phyloP scores from a whole-genome alignment of 2,113 vertebrate genomes.

The Athene cunicularia region DNA sequence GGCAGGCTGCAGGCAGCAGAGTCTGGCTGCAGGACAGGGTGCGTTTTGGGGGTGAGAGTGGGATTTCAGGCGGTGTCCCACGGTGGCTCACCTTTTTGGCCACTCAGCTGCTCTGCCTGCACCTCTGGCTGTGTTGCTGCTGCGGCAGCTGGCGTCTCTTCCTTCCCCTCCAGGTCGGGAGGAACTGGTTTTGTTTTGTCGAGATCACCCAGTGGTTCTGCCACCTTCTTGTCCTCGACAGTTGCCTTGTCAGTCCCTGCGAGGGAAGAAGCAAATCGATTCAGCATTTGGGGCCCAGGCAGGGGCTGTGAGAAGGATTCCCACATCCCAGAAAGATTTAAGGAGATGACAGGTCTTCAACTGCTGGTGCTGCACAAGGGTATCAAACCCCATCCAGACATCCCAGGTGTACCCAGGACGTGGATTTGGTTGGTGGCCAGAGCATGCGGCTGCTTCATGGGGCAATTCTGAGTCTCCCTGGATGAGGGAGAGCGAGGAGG shows the following conservation, averaged over 20 bases:
- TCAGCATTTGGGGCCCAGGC: neutral
- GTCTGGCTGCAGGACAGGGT: neutral
- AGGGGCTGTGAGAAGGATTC: neutral
- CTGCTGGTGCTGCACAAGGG: neutral
- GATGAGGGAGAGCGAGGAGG: neutral
- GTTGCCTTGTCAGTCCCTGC: conserved; percentile 2
- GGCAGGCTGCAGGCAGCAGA: accelerated
- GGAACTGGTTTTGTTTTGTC: neutral
- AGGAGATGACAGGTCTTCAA: neutral
- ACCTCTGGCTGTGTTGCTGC: conserved; percentile 38
- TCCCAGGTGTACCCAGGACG: accelerated
- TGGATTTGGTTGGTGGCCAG: neutral
- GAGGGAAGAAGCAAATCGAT: neutral
- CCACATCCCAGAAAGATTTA: neutral
- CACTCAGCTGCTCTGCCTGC: neutral
- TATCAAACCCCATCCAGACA: neutral
- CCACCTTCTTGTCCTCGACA: neutral
- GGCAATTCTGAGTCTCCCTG: accelerated
- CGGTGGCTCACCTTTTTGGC: neutral
- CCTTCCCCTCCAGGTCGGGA: neutral
- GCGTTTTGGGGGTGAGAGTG: neutral
- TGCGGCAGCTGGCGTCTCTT: neutral
- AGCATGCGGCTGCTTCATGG: accelerated
- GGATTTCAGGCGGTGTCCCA: neutral
- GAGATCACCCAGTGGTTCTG: neutral